Evolutionary conservation across 2,888 invertebrate genomes (phyloP), one percentile per base, ranked within the genome.

Genomic region (Himalopsyche anomala): DNA sequence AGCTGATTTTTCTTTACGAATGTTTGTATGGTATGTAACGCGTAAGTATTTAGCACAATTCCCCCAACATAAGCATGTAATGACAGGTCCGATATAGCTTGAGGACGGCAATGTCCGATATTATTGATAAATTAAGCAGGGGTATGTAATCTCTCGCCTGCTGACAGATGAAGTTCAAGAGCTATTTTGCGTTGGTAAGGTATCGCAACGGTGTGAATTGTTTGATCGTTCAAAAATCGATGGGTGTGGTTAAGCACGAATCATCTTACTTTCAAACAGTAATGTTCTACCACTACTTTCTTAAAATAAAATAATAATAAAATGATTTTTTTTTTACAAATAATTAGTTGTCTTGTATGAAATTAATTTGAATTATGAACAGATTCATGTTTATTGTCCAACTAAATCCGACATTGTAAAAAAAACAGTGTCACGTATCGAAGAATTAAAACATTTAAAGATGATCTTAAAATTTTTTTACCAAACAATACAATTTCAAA

Each of bases 91-190:
- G 83, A 86, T 83, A 83, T 82, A 42, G 62, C 62, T 62, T 62
- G 62, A 62, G 62, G 62, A 62, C 62, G 19, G 19, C 62, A 62
- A 62, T 62, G 62, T 6, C 62, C 28, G 62, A 62, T 62, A 62
- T 62, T 62, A 62, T 62, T 86, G 86, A 86, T 86, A 86, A 86
- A 86, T 84, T 81, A 81, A 69, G 69, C 38, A 82, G 83, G 82
- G 88, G 83, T 83, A 83, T 88, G 81, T 88, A 88, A 88, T 88
- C 87, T 88, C 83, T 81, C 87, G 86, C 81, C 86, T 85, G 80
- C 83, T 81, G 83, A 81, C 84, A 69, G 83, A 79, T 56, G 84
- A 62, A 82, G 85, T 87, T 84, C 84, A 81, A 86, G 54, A 81
- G 69, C 82, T 38, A 54, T 62, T 62, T 62, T 28, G 62, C 62